Evolutionary conservation across 1,140 invertebrate species (phyloP).

Genomic region (Monochamus saltuarius): DNA sequence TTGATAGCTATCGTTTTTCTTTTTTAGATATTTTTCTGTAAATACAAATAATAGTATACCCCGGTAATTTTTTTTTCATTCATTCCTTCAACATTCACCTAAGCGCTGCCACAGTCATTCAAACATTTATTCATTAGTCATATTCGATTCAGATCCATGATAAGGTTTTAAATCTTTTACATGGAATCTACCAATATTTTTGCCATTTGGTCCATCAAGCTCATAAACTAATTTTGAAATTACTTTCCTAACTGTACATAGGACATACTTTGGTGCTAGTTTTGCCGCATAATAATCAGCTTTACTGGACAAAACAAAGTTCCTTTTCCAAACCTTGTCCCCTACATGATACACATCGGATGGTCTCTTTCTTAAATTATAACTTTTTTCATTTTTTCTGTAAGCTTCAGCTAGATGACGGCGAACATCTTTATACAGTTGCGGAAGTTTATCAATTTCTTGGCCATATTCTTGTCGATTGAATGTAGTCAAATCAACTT

Average conservation of each 20-base stretch:
- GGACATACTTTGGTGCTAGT: background rate
- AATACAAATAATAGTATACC: too few relatives aligned
- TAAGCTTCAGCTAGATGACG: background rate
- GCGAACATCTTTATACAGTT: background rate
- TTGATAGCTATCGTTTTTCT: too few relatives aligned
- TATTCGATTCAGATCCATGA: background rate
- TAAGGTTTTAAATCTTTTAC: conserved; percentile 3
- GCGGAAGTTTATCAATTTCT: too few relatives aligned
- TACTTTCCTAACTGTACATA: background rate
- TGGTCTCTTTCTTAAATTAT: conserved; percentile 2
- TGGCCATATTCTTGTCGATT: too few relatives aligned
- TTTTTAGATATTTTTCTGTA: too few relatives aligned
- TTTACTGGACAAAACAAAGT: background rate
- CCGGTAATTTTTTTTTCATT: too few relatives aligned
- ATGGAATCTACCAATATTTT: background rate
- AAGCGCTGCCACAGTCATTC: background rate
- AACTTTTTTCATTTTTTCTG: background rate
- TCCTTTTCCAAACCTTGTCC: background rate
- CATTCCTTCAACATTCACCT: background rate
- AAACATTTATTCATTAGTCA: background rate
- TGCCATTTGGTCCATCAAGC: background rate
- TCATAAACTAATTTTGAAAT: background rate
- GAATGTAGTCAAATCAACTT: too few relatives aligned
- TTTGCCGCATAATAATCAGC: background rate
- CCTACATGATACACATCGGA: background rate